Conservation (phyloP, 2,113 vertebrate species). For the human (Homo sapiens) region DNA sequence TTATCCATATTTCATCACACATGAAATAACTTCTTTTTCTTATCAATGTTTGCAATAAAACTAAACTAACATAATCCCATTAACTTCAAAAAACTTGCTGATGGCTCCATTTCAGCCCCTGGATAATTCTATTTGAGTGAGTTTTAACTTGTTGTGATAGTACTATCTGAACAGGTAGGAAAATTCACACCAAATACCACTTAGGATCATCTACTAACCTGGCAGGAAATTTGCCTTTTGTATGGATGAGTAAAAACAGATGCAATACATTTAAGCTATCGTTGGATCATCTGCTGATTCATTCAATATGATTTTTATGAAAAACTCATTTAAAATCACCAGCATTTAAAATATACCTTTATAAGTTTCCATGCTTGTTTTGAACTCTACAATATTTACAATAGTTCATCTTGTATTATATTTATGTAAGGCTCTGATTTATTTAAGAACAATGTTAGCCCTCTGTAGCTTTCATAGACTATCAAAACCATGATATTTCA, state of each 20-base stretch:
- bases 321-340: constrained; percentile 71
- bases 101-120: constrained; percentile 77
- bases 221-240: constrained; percentile 81
- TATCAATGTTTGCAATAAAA: constrained; percentile 78
- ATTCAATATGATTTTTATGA: constrained; percentile 75
- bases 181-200: constrained; percentile 80
- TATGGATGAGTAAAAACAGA: constrained; percentile 73
- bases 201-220: constrained; percentile 79
- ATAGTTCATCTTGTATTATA: constrained; percentile 14
- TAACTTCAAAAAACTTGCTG: constrained; percentile 84
- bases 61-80: constrained; percentile 84
- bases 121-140: constrained; percentile 62
- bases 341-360: constrained; percentile 69
- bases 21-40: constrained; percentile 75
- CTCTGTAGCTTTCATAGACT: background rate
- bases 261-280: constrained; percentile 72
- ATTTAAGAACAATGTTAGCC: constrained; percentile 36
- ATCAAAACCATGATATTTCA: constrained; percentile 36
- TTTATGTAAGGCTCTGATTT: constrained; percentile 43
- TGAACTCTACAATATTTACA: background rate
- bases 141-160: constrained; percentile 81
- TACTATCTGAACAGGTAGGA: constrained; percentile 71
- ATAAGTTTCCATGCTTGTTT: background rate
- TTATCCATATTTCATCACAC: constrained; percentile 72
- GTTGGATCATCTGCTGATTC: constrained; percentile 79